Base-by-base conservation (phyloP, 64 coral and sea anemone genomes). In the Montipora efflorescens region DNA sequence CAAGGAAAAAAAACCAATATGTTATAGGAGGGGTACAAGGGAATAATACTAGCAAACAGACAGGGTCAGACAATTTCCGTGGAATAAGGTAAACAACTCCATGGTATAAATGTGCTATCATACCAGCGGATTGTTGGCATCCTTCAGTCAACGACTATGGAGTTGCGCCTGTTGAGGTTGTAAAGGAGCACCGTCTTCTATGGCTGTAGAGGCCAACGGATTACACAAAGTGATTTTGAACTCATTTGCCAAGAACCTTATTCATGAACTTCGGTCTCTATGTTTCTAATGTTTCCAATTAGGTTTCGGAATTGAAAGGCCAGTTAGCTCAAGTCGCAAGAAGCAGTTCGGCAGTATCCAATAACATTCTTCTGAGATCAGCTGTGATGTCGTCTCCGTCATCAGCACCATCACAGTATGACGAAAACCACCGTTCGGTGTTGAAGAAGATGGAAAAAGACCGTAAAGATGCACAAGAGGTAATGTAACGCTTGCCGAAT, bases 371-470 rank as follows among this genome's bases (percentile, higher is more conserved):
- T 20, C 76, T 84, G 21, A 93, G 92, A 14, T 97, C 95, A 58
- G 94, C 92, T 23, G 79, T 97, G 44, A 90, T 93, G 28, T 91
- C 89, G 3, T 57, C 53, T 5, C 95, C 95, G 4, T 96, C 92
- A 51, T 59, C 80, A 0, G 76, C 59, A 47, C 48, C 61, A 7
- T 84, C 91, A 16, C 89, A 90, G 22, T 81, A 93, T 53, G 97
- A 98, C 50, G 94, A 98, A 19, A 98, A 98, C 76, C 92, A 96
- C 18, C 95, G 87, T 71, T 90, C 84, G 22, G 66, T 64, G 22
- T 55, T 98, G 67, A 96, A 90, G 61, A 96, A 98, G 83, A 96
- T 96, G 5, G 97, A 98, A 36, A 96, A 94, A 74, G 91, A 95
- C 48, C 90, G 91, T 72, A 98, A 94, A 69, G 97, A 98, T 21